A percentile compares a stretch with the other conserved stretches of the same genome.
Evolutionary conservation across 2,113 vertebrate species (phyloP).

Genomic region (Archocentrus centrarchus): DNA sequence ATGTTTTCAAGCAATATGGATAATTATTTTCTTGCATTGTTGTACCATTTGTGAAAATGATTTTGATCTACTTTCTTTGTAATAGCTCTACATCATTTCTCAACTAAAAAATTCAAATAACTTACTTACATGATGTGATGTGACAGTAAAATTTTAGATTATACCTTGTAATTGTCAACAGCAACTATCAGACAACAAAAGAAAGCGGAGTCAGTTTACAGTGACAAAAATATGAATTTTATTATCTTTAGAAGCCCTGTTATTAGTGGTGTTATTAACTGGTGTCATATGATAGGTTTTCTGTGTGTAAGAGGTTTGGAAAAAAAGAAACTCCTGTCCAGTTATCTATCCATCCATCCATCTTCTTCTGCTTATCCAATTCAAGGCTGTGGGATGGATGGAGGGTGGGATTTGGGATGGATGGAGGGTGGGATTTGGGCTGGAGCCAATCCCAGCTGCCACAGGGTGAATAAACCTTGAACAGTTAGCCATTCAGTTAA

Average conservation of each 20-base stretch:
- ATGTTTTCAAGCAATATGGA: slow-evolving; percentile 92
- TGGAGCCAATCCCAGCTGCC: no score
- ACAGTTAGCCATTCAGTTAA: no score
- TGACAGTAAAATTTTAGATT: not conserved
- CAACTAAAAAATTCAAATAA: not conserved
- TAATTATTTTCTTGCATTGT: slow-evolving; percentile 82
- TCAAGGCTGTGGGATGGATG: no score
- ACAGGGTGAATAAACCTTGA: no score
- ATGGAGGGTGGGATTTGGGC: no score
- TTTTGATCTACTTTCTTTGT: not conserved
- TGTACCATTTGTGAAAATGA: not conserved
- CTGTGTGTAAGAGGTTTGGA: no score
- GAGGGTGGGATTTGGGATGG: no score
- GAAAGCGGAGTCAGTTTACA: not conserved
- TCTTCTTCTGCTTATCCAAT: no score
- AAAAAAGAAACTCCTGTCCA: no score
- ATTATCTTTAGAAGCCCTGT: not conserved
- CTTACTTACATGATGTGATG: not conserved
- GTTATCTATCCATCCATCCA: no score
- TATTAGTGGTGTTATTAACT: not conserved
- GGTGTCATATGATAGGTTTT: not conserved
- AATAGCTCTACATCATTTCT: not conserved
- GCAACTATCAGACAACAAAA: not conserved
- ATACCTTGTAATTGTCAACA: not conserved
- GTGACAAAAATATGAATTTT: not conserved